Percentiles rank a stretch among this genome's conserved stretches.
phyloP scores from a whole-genome alignment of 2,113 vertebrate genomes.

The Delphinapterus leucas region DNA sequence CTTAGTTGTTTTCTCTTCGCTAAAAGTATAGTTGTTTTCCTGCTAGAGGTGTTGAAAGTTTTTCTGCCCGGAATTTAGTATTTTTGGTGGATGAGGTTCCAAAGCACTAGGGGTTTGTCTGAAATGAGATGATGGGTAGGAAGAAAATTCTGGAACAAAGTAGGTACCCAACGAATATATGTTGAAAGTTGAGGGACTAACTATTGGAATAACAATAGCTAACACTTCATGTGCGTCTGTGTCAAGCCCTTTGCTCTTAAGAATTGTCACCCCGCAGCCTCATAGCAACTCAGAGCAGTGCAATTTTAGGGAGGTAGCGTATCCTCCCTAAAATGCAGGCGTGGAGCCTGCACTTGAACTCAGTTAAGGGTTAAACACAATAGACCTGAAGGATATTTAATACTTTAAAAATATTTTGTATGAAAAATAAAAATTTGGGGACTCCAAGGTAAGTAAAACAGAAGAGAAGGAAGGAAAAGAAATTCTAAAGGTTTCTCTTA shows the following conservation, averaged over 20 bases:
- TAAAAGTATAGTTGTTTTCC: not conserved
- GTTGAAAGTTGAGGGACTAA: not conserved
- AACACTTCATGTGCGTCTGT: too few relatives aligned
- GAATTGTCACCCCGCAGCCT: not conserved
- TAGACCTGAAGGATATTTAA: not conserved
- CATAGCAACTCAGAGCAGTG: rapidly evolving
- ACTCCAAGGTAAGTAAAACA: not conserved
- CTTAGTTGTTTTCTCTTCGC: not conserved
- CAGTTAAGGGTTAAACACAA: not conserved
- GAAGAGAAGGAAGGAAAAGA: conserved; percentile 10
- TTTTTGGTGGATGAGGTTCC: not conserved
- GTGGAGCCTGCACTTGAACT: not conserved
- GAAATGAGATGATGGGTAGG: not conserved
- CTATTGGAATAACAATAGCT: not conserved
- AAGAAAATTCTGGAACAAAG: not conserved
- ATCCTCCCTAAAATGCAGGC: not conserved
- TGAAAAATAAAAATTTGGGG: not conserved
- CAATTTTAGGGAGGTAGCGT: not conserved
- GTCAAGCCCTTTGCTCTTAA: not conserved
- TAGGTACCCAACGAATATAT: not conserved
- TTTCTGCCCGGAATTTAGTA: conserved; percentile 11
- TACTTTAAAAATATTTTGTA: not conserved
- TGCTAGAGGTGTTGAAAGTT: not conserved
- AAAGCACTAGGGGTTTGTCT: not conserved
- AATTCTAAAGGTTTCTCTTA: conserved; percentile 55